These are phyloP conservation scores for Rhabditoides inermis DNA, from an alignment of 2,888 invertebrate genomes.

Conservation along the genomic window DNA sequence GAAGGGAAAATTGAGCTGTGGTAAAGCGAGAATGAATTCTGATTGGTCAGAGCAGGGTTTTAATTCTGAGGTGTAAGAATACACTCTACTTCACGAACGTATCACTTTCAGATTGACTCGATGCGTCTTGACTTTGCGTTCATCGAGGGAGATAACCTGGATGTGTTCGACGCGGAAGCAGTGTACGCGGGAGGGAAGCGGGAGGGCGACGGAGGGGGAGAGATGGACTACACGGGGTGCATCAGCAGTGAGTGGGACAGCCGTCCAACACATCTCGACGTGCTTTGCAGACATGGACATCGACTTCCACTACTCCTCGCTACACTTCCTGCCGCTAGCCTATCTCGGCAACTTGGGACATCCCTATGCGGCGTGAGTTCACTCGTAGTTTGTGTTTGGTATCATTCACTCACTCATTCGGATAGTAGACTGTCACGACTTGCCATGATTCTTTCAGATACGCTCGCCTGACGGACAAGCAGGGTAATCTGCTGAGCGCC, in stretches of 20 bases:
- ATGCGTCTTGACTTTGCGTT: constrained; percentile 17
- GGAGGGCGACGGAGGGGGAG: neutral
- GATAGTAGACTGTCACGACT: too few relatives aligned
- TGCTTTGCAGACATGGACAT: constrained; percentile 27
- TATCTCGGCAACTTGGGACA: constrained; percentile 11
- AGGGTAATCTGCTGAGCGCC: too few relatives aligned
- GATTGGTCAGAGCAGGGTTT: too few relatives aligned
- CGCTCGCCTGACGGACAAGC: too few relatives aligned
- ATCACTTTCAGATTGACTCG: constrained; percentile 17
- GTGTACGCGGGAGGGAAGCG: constrained; percentile 13
- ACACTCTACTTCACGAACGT: neutral
- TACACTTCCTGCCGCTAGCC: constrained; percentile 14
- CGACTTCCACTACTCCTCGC: constrained; percentile 25
- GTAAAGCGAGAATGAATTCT: too few relatives aligned
- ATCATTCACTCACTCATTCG: too few relatives aligned
- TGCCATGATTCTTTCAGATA: too few relatives aligned
- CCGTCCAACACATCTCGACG: neutral
- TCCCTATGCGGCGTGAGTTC: neutral
- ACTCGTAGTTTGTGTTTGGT: too few relatives aligned
- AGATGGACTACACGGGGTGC: neutral
- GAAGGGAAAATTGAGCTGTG: neutral
- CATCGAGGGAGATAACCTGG: constrained; percentile 10
- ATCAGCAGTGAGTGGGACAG: constrained; percentile 14
- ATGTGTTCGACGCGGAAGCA: constrained; percentile 15
- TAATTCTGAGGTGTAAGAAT: too few relatives aligned